Base-by-base conservation (phyloP, 2,797 vertebrate species). In the Nasua narica region DNA sequence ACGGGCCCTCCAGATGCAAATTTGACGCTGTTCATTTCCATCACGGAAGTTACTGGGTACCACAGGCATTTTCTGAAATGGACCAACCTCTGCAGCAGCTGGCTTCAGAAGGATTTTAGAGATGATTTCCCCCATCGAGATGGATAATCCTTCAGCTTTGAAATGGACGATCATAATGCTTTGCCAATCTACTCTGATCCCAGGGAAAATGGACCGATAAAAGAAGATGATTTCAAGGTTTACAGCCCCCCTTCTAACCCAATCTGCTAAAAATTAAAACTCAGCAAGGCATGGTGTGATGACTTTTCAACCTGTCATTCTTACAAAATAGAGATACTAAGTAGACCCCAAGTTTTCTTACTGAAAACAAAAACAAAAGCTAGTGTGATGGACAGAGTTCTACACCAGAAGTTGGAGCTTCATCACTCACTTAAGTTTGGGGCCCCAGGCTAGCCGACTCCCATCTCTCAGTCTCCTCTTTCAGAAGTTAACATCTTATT, bases 221-320 rank as follows among this genome's bases (percentile, higher is more conserved):
- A 91, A 93, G 83, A 78, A 95, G 79, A 5, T 37, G 94, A 94
- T 78, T 87, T 96, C 76, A 90, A 92, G 96, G 65, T 93, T 97
- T 81, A 82, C 2, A 86, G 93, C 79, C 82, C 88, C 83, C 50
- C 87, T 92, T 92, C 90, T 50, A 95, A 91, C 90, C 48, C 94
- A 96, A 97, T 92, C 95, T 96, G 81, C 93, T 96, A 96, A 97
- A 97, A 97, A 97, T 97, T 97, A 97, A 97, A 98, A 96, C 93
- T 83, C 89, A 96, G 96, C 70, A 95, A 97, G 69, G 56, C 32
- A 92, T 85, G 29, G 84, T 91, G 48, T 98, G 79, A 88, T 72
- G 25, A 15, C 46, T 97, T 87, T 97, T 91, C 90, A 92, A 95
- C 48, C 88, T 96, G 93, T 94, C 74, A 85, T 93, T 93, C 96